Conservation (phyloP, 2,797 vertebrate genomes). For the Todus mexicanus region DNA sequence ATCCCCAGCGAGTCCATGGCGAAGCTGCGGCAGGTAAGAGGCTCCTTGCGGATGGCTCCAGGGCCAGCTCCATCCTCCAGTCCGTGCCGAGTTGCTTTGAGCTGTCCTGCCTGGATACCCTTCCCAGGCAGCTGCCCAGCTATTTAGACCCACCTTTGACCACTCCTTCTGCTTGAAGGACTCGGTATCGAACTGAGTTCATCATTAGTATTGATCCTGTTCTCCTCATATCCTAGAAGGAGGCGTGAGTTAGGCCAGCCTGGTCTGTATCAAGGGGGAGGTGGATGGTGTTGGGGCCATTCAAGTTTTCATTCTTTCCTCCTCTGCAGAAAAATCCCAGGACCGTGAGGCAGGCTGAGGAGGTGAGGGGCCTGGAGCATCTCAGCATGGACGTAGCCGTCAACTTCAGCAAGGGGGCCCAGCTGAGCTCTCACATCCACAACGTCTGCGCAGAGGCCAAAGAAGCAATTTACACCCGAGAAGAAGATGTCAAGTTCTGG, state of each 20-base stretch:
- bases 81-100: background rate
- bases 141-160: background rate
- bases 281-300: background rate
- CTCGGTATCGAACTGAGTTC: background rate
- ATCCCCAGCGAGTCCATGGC: constrained; percentile 98
- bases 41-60: background rate
- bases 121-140: background rate
- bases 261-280: background rate
- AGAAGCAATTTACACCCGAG: constrained; percentile 89
- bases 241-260: background rate
- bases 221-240: background rate
- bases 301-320: background rate
- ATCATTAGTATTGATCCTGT: background rate
- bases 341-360: constrained; percentile 89
- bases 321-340: constrained; percentile 89
- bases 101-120: background rate
- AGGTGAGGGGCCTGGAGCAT: constrained; percentile 83
- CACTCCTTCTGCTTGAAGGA: background rate
- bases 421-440: constrained; percentile 89
- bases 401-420: constrained; percentile 87
- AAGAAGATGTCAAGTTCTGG: constrained; percentile 91
- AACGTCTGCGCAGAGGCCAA: constrained; percentile 90
- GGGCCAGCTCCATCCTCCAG: background rate
- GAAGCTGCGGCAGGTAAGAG: constrained; percentile 90
- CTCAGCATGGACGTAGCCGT: constrained; percentile 88